Evolutionary conservation across 92 coral and sea anemone genomes (phyloP).

Genomic region (Parazoanthus darwini): DNA sequence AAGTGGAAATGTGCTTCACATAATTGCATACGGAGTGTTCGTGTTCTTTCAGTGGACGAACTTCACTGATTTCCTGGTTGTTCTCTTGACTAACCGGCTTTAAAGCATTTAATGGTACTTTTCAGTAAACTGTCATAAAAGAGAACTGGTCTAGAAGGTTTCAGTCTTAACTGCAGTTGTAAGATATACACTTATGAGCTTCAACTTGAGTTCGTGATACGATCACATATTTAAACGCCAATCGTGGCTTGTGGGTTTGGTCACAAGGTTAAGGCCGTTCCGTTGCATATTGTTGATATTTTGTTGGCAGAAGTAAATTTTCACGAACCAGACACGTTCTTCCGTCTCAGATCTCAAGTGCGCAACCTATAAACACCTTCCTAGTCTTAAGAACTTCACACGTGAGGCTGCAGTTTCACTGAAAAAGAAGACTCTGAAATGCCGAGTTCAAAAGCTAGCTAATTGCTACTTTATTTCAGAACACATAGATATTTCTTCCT

Average conservation of each 20-base stretch:
- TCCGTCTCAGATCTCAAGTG: neutral
- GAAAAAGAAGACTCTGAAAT: neutral
- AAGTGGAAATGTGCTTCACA: neutral
- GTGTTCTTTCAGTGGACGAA: neutral
- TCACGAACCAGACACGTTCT: neutral
- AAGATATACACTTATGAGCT: no score
- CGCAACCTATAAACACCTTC: neutral
- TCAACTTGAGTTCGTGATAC: neutral
- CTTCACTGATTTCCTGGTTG: neutral
- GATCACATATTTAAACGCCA: neutral
- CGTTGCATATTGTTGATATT: neutral
- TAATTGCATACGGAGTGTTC: no score
- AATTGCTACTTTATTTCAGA: neutral
- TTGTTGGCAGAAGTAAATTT: neutral
- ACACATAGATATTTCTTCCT: no score
- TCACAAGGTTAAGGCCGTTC: neutral
- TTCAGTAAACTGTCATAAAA: no score
- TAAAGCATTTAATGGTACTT: no score
- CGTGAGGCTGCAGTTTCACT: neutral
- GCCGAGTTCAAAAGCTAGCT: neutral
- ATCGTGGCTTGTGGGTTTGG: neutral
- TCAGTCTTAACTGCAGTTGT: neutral
- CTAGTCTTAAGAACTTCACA: neutral
- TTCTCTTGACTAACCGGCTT: no score
- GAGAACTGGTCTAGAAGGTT: neutral